Evolutionary conservation across 2,113 vertebrate species (phyloP).

Genomic region (Apteryx owenii): DNA sequence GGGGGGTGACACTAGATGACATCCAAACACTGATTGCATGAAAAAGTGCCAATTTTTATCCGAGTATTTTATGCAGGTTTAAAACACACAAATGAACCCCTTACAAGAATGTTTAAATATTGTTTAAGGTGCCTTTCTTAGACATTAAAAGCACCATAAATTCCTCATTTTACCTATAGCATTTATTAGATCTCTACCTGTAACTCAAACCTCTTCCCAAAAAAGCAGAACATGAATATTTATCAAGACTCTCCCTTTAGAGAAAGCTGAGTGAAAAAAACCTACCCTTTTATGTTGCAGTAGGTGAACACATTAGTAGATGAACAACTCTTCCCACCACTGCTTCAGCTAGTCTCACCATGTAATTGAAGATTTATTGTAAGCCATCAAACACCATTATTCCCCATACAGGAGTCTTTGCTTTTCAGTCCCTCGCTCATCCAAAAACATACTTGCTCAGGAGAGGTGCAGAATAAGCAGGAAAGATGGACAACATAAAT

Average conservation of each 20-base stretch:
- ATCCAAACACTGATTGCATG: not conserved
- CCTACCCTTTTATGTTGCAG: not conserved
- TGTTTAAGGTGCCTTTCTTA: slow-evolving; percentile 12
- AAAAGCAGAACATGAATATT: not conserved
- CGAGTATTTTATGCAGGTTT: not conserved
- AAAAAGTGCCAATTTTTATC: not conserved
- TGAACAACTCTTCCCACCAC: slow-evolving; percentile 24
- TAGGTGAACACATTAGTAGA: slow-evolving; percentile 13
- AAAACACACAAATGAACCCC: not conserved
- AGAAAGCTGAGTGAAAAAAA: not conserved
- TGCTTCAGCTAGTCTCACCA: not conserved
- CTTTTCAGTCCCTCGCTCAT: not conserved
- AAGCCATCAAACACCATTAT: not conserved
- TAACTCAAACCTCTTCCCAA: slow-evolving; percentile 12
- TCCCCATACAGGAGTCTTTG: not conserved
- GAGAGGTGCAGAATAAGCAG: not conserved
- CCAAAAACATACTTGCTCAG: not conserved
- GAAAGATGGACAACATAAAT: not conserved
- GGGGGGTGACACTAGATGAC: not conserved
- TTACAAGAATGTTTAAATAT: not conserved
- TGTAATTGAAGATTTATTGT: not conserved
- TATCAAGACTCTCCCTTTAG: not conserved
- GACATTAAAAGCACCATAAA: not conserved
- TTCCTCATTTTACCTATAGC: not conserved
- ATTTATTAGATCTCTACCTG: not conserved